Conservation (phyloP, 2,113 vertebrate species). For the Alligator sinensis region DNA sequence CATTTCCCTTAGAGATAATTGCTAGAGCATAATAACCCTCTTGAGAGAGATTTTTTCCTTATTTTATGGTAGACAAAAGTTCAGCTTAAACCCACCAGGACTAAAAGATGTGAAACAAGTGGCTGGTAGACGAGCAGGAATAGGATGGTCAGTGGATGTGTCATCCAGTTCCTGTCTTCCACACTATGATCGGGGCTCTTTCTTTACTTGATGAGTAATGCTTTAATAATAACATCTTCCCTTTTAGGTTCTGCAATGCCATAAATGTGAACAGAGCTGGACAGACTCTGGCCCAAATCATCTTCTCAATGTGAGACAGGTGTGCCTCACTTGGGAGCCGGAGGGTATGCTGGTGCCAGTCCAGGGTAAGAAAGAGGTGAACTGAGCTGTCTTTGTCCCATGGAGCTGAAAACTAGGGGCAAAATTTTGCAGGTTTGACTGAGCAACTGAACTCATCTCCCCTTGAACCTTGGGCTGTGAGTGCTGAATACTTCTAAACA, state of each 20-base stretch:
- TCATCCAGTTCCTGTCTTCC: neutral
- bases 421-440: neutral
- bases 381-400: neutral
- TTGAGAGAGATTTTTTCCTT: neutral
- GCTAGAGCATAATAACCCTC: neutral
- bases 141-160: neutral
- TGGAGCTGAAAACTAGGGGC: neutral
- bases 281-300: neutral
- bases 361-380: neutral
- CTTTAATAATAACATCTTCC: neutral
- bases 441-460: neutral
- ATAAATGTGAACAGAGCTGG: neutral
- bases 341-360: neutral
- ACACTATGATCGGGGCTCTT: neutral
- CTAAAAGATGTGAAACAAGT: neutral
- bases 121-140: neutral
- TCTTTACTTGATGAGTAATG: neutral
- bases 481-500: neutral
- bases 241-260: neutral
- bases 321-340: neutral
- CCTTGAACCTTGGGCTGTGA: neutral
- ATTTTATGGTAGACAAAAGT: slow-evolving; percentile 52
- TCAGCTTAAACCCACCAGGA: neutral
- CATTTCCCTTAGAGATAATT: slow-evolving; percentile 21
- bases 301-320: neutral